Evolutionary conservation across 2,113 vertebrate genomes (phyloP).

Genomic region (Hassar affinis): DNA sequence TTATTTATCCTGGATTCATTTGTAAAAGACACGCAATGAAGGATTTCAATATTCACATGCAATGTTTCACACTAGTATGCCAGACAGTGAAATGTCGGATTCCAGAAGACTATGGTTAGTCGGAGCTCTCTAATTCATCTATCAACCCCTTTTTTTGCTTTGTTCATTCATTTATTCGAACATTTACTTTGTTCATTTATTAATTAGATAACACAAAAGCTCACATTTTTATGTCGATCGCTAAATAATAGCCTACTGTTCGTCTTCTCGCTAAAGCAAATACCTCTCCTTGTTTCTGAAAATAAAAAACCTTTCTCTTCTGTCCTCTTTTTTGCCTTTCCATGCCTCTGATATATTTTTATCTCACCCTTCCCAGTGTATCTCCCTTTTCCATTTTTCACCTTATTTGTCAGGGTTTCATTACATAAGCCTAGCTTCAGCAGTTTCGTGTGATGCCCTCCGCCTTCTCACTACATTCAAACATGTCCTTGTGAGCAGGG

Average conservation of each 20-base stretch:
- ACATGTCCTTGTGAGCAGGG: constrained; percentile 27
- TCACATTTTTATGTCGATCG: background rate
- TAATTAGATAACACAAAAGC: background rate
- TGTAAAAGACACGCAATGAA: background rate
- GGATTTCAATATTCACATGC: background rate
- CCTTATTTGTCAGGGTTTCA: constrained; percentile 20
- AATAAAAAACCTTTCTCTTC: background rate
- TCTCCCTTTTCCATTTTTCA: constrained; percentile 26
- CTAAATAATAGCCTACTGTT: background rate
- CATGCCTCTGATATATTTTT: background rate
- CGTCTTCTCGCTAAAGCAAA: background rate
- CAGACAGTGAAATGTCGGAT: background rate
- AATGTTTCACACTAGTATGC: background rate
- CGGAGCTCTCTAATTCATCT: background rate
- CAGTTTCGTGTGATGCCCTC: constrained; percentile 51
- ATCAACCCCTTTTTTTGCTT: background rate
- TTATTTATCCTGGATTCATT: background rate
- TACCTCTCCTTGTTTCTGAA: background rate
- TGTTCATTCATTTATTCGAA: too few relatives aligned
- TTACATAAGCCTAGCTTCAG: constrained; percentile 43
- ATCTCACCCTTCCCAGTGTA: constrained; percentile 3
- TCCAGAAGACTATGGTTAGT: background rate
- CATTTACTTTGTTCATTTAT: constrained; percentile 8
- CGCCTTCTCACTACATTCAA: constrained; percentile 48
- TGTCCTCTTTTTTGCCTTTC: constrained; percentile 5